Base-by-base conservation (phyloP, 2,888 invertebrate genomes). In the Helleia helle region DNA sequence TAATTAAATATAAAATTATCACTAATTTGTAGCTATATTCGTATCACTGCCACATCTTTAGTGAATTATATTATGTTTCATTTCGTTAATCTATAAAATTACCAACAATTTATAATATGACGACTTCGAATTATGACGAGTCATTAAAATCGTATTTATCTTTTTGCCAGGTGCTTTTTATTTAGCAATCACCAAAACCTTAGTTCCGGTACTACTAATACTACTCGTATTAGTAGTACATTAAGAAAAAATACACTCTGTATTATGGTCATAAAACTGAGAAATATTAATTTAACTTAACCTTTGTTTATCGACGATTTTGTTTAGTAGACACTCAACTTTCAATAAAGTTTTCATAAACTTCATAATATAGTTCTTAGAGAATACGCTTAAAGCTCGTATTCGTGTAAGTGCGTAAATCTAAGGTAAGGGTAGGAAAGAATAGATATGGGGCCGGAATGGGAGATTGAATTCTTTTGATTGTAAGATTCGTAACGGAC, bases 251-350 rank as follows among this genome's bases (percentile, higher is more conserved):
- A 39, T 59, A 47, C 73, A 62, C 29, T 30, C 66, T 70, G 63
- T 74, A 67, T 48, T 49, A 49, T 42, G 46, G 36, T 46, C 50
- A 51, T 46, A 58, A 46, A 64, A 59, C 54, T 52, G 59, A 71
- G 64, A 68, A 63, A 56, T 63, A 58, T 73, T 80, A 71, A 76
- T 75, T 75, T 77, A 70, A 71, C 65, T 63, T 69, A 66, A 76
- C 79, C 73, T 75, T 83, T 81, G 81, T 83, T 84, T 81, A 80
- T 76, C 65, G 75, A 70, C 65, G 73, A 80, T 75, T 81, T 56
- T 76, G 73, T 76, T 77, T 69, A 49, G 62, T 49, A 75, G 75
- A 77, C 66, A 77, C 79, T 83, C 73, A 63, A 79, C 68, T 68
- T 70, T 53, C 52, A 52, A 56, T 53, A 49, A 51, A 51, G 40